Conservation (phyloP, 2,113 vertebrate genomes). For the Ctenodactylus gundi region DNA sequence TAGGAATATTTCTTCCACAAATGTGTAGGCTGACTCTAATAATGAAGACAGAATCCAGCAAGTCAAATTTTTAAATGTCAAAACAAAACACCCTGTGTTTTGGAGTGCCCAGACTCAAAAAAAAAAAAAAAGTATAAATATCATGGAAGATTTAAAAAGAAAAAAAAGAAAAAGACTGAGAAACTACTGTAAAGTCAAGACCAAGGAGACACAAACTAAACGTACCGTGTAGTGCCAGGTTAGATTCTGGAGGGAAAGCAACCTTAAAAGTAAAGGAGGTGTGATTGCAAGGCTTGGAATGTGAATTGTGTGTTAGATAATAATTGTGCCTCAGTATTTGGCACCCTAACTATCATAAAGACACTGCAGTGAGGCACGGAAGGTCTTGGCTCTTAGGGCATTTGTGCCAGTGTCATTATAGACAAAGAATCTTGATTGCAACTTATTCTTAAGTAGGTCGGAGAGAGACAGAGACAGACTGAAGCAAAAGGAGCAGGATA, state of each 20-base stretch:
- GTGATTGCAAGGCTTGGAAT: neutral
- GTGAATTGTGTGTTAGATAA: neutral
- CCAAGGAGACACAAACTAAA: neutral
- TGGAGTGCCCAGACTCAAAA: neutral
- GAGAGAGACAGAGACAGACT: neutral
- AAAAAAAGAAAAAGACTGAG: neutral
- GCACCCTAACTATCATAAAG: neutral
- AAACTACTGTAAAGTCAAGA: neutral
- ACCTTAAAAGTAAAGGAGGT: neutral
- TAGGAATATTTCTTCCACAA: neutral
- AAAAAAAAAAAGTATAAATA: too few relatives aligned
- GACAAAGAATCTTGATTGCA: neutral
- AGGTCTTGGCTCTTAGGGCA: neutral
- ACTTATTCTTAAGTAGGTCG: neutral
- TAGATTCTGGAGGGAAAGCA: neutral
- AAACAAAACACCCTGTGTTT: neutral
- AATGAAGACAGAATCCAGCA: neutral
- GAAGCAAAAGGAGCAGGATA: neutral
- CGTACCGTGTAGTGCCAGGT: too few relatives aligned
- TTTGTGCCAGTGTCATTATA: neutral
- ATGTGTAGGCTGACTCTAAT: neutral
- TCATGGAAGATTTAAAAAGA: neutral
- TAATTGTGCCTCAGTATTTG: neutral
- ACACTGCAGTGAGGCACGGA: neutral
- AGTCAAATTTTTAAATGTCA: neutral